Percentiles rank a stretch among this genome's conserved stretches.
These are phyloP conservation scores for Vultur gryphus DNA, from an alignment of 2,797 vertebrate genomes.

Conservation along the genomic window DNA sequence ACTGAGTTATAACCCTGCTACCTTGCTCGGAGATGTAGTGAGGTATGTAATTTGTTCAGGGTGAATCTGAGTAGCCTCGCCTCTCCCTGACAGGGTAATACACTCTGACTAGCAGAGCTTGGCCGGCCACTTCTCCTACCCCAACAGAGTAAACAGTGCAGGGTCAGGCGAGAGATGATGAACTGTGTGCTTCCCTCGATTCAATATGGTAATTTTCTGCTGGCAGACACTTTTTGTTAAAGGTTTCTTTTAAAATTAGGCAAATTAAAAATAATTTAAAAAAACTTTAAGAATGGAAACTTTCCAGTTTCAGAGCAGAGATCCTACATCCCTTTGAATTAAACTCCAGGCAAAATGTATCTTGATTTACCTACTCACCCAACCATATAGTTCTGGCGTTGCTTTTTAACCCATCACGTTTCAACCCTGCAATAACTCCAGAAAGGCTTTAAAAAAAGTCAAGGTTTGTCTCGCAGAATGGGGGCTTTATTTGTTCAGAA, in stretches of 20 bases:
- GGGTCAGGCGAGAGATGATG: slow-evolving; percentile 62
- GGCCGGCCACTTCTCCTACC: slow-evolving; percentile 68
- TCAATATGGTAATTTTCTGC: background rate
- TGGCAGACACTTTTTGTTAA: slow-evolving; percentile 2
- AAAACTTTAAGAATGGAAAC: background rate
- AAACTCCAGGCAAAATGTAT: background rate
- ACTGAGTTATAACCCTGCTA: slow-evolving; percentile 87
- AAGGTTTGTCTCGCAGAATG: background rate
- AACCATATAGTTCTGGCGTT: background rate
- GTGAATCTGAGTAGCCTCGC: slow-evolving; percentile 73
- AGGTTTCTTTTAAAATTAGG: background rate
- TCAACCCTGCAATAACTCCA: background rate
- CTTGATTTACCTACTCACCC: background rate
- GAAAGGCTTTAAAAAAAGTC: background rate
- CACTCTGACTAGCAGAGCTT: slow-evolving; percentile 77
- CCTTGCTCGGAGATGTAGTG: slow-evolving; percentile 63
- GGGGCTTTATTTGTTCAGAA: background rate
- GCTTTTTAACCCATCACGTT: background rate
- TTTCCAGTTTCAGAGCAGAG: background rate
- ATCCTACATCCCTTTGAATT: background rate
- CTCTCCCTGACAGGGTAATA: slow-evolving; percentile 80
- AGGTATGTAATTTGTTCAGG: slow-evolving; percentile 81
- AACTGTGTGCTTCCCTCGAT: background rate
- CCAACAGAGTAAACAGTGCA: slow-evolving; percentile 65
- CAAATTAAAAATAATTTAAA: background rate